These are phyloP conservation scores for Antheraea assamensis DNA, from an alignment of 2,888 invertebrate genomes.

Conservation along the genomic window DNA sequence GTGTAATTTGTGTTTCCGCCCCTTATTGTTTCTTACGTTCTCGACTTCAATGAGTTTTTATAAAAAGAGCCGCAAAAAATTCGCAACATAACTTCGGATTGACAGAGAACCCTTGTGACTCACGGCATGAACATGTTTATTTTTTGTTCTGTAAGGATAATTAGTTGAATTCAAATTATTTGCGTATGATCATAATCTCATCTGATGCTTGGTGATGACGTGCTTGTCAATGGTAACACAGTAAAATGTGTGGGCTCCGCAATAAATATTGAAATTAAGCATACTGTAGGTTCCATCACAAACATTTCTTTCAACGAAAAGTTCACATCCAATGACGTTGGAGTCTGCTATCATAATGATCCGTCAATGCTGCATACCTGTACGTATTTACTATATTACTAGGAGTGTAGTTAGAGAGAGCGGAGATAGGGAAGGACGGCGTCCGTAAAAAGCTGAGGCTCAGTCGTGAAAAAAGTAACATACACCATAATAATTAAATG, in stretches of 20 bases:
- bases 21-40: slow-evolving; percentile 51
- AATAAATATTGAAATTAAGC: no score
- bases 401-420: no score
- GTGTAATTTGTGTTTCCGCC: slow-evolving; percentile 59
- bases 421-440: no score
- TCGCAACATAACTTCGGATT: slow-evolving; percentile 22
- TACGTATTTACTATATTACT: neutral
- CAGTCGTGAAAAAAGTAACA: no score
- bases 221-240: no score
- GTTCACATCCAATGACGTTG: neutral
- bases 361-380: neutral
- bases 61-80: slow-evolving; percentile 42
- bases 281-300: no score
- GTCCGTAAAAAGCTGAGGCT: no score
- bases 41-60: slow-evolving; percentile 48
- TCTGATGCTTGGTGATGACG: neutral
- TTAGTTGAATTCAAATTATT: neutral
- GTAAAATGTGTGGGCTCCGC: no score
- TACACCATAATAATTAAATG: no score
- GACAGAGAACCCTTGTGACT: slow-evolving; percentile 10
- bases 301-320: no score
- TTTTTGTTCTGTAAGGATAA: neutral
- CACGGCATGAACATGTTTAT: neutral
- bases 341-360: neutral
- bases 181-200: neutral